phyloP scores from a whole-genome alignment of 2,113 vertebrate genomes.

The Bombycilla garrulus region DNA sequence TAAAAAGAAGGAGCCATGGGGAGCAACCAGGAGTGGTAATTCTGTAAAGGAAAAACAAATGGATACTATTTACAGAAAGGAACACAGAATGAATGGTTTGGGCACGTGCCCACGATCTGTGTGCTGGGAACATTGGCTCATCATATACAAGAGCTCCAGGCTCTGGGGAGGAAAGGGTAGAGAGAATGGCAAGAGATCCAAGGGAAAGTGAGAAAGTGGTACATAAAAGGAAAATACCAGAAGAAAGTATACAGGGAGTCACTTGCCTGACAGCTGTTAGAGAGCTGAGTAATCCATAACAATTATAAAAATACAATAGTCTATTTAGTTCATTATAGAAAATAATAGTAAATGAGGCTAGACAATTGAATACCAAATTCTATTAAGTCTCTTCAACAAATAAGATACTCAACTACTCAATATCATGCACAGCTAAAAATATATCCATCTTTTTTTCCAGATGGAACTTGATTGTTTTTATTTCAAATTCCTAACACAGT shows the following conservation, averaged over 20 bases:
- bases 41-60: neutral
- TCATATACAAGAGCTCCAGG: neutral
- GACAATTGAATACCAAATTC: neutral
- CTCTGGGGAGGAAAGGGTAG: neutral
- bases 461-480: slow-evolving; percentile 23
- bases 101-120: neutral
- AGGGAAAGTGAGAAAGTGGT: neutral
- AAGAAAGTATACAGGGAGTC: neutral
- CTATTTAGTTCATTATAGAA: neutral
- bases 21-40: neutral
- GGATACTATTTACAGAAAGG: neutral
- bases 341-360: neutral
- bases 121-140: neutral
- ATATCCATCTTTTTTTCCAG: slow-evolving; percentile 7
- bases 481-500: slow-evolving; percentile 42
- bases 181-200: neutral
- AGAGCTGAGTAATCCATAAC: neutral
- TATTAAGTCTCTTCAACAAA: neutral
- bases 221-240: neutral
- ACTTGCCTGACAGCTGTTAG: neutral
- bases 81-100: neutral
- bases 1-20: neutral
- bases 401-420: neutral
- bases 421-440: slow-evolving; percentile 12
- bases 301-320: neutral